Conservation (phyloP, 2,113 vertebrate genomes). For the Rhinolophus ferrumequinum region DNA sequence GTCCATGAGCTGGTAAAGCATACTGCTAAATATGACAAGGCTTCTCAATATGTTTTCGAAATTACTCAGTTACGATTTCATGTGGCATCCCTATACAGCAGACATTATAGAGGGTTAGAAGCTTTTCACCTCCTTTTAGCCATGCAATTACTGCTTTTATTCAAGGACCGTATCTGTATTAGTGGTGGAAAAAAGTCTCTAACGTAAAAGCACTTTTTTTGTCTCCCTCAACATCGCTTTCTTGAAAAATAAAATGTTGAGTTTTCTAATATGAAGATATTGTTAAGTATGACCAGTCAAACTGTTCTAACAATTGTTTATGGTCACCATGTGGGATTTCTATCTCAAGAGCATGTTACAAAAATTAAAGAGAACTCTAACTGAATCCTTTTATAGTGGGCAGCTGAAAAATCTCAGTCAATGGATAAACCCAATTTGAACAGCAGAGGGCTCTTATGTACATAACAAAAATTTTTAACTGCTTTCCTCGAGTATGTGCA, state of each 20-base stretch:
- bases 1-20: not conserved
- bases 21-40: not conserved
- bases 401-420: not conserved
- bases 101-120: not conserved
- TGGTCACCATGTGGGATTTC: not conserved
- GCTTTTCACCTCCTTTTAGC: not conserved
- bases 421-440: not conserved
- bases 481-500: not conserved
- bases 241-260: not conserved
- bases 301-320: not conserved
- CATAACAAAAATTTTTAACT: not conserved
- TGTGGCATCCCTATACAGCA: not conserved
- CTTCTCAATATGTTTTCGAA: not conserved
- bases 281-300: not conserved
- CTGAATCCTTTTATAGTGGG: not conserved
- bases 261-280: not conserved
- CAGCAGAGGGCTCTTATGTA: constrained; percentile 73
- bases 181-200: not conserved
- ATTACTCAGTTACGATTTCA: not conserved
- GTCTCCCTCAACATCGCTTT: not conserved
- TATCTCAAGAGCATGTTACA: not conserved
- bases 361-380: not conserved
- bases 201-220: not conserved
- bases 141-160: not conserved
- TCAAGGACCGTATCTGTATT: not conserved